A percentile compares a stretch with the other conserved stretches of the same genome.
These are phyloP conservation scores for Triplophysa bombifrons DNA, from an alignment of 2,797 vertebrate species.

Conservation along the genomic window DNA sequence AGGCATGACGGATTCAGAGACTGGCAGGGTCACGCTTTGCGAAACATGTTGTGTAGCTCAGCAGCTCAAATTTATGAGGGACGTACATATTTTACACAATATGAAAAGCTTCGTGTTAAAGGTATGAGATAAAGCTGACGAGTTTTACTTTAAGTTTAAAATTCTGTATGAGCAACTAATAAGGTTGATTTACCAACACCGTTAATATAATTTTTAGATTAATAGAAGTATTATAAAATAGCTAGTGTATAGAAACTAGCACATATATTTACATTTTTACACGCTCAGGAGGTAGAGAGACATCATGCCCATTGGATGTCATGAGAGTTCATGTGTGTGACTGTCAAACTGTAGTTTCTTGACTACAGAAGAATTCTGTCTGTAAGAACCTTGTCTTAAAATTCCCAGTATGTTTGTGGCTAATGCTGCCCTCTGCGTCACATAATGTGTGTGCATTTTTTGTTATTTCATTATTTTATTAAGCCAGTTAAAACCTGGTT, in stretches of 20 bases:
- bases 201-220: background rate
- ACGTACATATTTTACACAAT: slow-evolving; percentile 11
- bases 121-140: background rate
- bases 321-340: slow-evolving; percentile 17
- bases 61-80: background rate
- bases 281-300: slow-evolving; percentile 52
- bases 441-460: slow-evolving; percentile 20
- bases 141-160: background rate
- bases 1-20: slow-evolving; percentile 30
- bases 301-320: slow-evolving; percentile 33
- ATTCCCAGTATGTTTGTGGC: slow-evolving; percentile 19
- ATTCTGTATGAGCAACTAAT: background rate
- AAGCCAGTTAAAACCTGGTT: slow-evolving; percentile 41
- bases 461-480: slow-evolving; percentile 31
- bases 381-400: slow-evolving; percentile 23
- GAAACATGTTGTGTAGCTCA: slow-evolving; percentile 15
- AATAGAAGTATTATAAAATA: too few species aligned
- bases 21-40: slow-evolving; percentile 31
- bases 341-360: background rate
- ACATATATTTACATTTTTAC: slow-evolving; percentile 25
- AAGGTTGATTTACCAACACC: background rate
- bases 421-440: slow-evolving; percentile 29
- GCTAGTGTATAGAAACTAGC: slow-evolving; percentile 5
- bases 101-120: slow-evolving; percentile 7
- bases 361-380: background rate